Evolutionary conservation across 2,113 vertebrate genomes (phyloP), one percentile per base, ranked within the genome.

Genomic region (Thermophis baileyi): DNA sequence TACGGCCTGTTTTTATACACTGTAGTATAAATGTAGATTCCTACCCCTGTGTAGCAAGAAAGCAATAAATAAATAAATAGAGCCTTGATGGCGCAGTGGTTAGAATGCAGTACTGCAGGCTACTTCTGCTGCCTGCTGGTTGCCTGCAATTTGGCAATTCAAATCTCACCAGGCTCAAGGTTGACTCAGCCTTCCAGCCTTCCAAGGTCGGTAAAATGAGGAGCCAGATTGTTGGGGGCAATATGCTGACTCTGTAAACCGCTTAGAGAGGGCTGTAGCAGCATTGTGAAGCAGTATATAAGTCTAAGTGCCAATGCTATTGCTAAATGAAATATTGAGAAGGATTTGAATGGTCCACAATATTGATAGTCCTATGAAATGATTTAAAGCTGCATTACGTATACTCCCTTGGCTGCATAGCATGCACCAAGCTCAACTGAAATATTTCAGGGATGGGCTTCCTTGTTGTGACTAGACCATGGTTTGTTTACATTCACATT

Each of bases 341-440:
- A 89, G 89, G 46, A 6, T 6, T 47, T 25, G 89, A 27, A 86
- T 30, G 44, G 50, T 92, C 86, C 96, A 95, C 91, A 14, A 54
- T 91, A 46, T 92, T 94, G 74, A 20, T n/a, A 46, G 24, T 74
- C 24, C 16, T 86, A 57, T 40, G 35, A 27, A 90, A 35, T 24
- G n/a, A 46, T 22, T 51, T n/a, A 81, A 51, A 51, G 35, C 12
- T 91, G 50, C 50, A 86, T 57, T 27, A n/a, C 3, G 0, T 91
- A 53, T 6, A 27, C 22, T 20, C 27, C 6, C 25, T 86, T 25
- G 18, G 25, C 10, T 55, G 24, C 81, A 55, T 22, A 55, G 24
- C 81, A 55, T 22, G 47, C 4, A 49, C 50, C 51, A 91, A 55
- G 14, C 63, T 91, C 11, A 6, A 90, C 25, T 85, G 18, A 18